A percentile compares a stretch with the other conserved stretches of the same genome.
These are phyloP conservation scores for Xestia rhomboidea DNA, from an alignment of 2,888 invertebrate species.

Conservation along the genomic window DNA sequence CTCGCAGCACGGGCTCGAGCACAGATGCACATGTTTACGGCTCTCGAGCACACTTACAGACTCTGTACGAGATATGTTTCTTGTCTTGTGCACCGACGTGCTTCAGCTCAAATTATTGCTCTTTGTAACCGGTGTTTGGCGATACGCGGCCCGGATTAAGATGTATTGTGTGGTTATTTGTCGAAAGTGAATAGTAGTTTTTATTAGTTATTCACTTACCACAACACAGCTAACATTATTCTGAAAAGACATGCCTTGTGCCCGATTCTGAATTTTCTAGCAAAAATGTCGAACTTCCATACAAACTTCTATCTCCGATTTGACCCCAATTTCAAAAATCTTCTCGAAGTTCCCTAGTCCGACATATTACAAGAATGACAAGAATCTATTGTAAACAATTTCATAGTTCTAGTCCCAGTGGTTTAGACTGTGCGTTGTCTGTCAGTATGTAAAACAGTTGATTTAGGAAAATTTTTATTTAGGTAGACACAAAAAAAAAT, in stretches of 20 bases:
- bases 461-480: background rate
- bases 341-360: background rate
- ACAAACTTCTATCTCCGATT: background rate
- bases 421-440: background rate
- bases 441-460: background rate
- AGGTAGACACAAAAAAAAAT: no score
- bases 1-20: constrained; percentile 8
- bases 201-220: background rate
- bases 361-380: background rate
- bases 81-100: constrained; percentile 55
- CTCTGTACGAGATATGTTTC: constrained; percentile 59
- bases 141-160: constrained; percentile 12
- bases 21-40: constrained; percentile 56
- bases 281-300: background rate
- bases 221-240: background rate
- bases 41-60: constrained; percentile 60
- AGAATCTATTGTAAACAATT: background rate
- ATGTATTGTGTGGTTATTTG: constrained; percentile 13
- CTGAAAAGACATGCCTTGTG: background rate
- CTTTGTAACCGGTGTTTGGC: constrained; percentile 37
- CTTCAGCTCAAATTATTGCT: constrained; percentile 61
- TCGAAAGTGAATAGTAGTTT: background rate
- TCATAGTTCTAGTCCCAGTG: background rate
- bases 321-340: background rate
- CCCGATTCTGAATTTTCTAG: background rate